Conservation (phyloP, 2,113 vertebrate species). For the Orientallactaga bullata region DNA sequence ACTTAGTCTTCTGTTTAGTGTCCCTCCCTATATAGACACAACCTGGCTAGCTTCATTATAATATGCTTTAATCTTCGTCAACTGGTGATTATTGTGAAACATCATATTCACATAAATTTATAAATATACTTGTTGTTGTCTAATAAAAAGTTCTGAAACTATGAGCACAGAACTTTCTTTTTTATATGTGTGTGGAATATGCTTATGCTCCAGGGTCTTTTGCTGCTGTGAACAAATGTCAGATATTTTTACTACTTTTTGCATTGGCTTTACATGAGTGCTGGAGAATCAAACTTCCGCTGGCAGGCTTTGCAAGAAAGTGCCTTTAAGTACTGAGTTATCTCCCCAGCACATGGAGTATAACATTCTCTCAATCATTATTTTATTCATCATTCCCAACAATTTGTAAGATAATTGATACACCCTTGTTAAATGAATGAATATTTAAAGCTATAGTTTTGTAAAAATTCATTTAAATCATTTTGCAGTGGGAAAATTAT, state of each 20-base stretch:
- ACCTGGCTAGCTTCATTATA: neutral
- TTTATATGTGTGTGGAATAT: neutral
- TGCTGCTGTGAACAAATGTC: too few species aligned
- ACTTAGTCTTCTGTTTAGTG: neutral
- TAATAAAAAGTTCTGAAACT: neutral
- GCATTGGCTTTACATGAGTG: too few species aligned
- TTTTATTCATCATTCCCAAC: neutral
- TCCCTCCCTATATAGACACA: neutral
- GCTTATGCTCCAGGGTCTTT: too few species aligned
- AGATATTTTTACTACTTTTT: too few species aligned
- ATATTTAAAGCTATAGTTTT: constrained; percentile 16
- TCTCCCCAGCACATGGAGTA: too few species aligned
- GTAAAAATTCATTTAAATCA: neutral
- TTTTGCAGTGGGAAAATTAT: neutral
- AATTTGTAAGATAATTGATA: neutral
- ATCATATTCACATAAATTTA: constrained; percentile 1
- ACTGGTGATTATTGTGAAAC: neutral
- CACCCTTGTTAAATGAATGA: constrained; percentile 32
- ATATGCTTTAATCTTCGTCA: neutral
- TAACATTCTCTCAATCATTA: neutral
- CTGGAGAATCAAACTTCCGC: too few species aligned
- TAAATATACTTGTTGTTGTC: neutral
- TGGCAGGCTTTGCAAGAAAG: too few species aligned
- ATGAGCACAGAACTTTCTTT: neutral
- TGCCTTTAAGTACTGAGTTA: too few species aligned